Conservation (phyloP, 2,113 vertebrate species). For the Cephalopterus ornatus region DNA sequence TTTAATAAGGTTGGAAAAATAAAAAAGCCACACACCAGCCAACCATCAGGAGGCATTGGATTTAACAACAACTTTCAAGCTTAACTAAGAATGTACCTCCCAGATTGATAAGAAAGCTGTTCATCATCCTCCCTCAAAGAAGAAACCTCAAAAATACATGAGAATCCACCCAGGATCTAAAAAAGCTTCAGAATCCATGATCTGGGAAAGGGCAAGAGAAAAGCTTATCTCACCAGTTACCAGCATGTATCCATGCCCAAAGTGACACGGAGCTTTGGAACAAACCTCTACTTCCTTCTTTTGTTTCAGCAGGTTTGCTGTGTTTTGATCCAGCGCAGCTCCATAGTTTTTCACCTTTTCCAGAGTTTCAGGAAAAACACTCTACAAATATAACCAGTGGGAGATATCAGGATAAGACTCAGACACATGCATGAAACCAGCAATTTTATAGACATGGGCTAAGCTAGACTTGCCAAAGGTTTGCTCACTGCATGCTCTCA, state of each 20-base stretch:
- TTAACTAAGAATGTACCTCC: background rate
- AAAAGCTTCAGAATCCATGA: background rate
- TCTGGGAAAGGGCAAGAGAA: background rate
- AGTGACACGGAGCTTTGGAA: background rate
- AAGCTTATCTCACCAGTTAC: background rate
- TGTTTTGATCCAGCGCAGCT: background rate
- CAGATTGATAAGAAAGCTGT: background rate
- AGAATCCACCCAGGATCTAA: background rate
- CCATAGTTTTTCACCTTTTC: rapidly evolving
- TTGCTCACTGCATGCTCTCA: background rate
- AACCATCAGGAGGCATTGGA: background rate
- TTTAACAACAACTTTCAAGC: background rate
- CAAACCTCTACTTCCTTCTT: background rate
- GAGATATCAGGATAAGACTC: background rate
- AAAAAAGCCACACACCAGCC: background rate
- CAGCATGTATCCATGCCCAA: background rate
- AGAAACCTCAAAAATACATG: background rate
- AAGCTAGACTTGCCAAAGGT: background rate
- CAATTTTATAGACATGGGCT: background rate
- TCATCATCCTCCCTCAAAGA: background rate
- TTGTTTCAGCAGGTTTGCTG: background rate
- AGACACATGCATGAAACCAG: rapidly evolving
- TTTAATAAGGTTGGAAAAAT: background rate
- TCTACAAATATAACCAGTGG: background rate
- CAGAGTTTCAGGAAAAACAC: background rate